Evolutionary conservation across 2,888 invertebrate species (phyloP).

Genomic region (Neocrepidodera transversa): DNA sequence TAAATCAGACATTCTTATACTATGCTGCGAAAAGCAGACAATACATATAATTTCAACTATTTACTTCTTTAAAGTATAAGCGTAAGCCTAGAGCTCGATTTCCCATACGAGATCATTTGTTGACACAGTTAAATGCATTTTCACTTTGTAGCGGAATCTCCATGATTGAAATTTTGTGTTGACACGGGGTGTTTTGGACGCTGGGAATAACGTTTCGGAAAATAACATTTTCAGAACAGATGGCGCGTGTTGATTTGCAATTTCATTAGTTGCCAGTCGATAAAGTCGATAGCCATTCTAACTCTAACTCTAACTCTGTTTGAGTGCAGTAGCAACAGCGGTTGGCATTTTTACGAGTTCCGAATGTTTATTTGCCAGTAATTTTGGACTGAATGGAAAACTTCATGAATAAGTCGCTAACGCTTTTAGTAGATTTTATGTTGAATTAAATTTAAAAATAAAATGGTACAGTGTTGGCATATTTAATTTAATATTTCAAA

Average conservation of each 20-base stretch:
- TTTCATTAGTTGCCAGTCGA: slow-evolving; percentile 45
- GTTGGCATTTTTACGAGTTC: slow-evolving; percentile 3
- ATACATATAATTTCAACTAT: not conserved
- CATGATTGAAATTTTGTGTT: slow-evolving; percentile 48
- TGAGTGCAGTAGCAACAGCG: not conserved
- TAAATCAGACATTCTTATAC: no score
- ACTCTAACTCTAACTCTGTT: not conserved
- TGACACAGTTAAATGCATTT: slow-evolving; percentile 42
- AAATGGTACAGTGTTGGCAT: no score
- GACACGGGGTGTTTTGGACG: slow-evolving; percentile 35
- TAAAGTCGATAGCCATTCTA: slow-evolving; percentile 1
- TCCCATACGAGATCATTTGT: slow-evolving; percentile 36
- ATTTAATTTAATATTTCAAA: no score
- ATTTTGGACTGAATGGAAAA: not conserved
- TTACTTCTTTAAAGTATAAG: not conserved
- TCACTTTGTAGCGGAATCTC: slow-evolving; percentile 38
- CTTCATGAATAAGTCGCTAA: not conserved
- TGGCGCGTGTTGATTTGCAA: slow-evolving; percentile 46
- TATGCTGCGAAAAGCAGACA: not conserved
- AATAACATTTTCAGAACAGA: slow-evolving; percentile 38
- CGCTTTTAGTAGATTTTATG: no score
- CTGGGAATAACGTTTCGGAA: slow-evolving; percentile 26
- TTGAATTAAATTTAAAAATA: no score
- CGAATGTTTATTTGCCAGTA: not conserved
- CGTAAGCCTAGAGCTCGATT: slow-evolving; percentile 6